Evolutionary conservation across 2,113 vertebrate genomes (phyloP).

Genomic region (Arizona elegans): DNA sequence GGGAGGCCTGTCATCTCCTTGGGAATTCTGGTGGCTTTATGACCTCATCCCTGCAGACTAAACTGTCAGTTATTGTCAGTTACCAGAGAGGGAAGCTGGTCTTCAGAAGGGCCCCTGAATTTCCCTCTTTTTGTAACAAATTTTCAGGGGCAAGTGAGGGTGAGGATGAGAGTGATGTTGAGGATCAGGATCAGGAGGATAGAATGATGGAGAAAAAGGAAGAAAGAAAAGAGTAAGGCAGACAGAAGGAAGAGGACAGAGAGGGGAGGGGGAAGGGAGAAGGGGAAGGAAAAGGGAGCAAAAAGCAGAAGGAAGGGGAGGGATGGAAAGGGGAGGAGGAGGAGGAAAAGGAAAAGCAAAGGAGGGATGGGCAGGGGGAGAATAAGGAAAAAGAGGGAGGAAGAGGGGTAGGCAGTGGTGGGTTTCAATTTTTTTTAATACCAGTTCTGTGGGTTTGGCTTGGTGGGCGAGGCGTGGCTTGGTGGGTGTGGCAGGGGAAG

Average conservation of each 20-base stretch:
- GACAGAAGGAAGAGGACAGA: neutral
- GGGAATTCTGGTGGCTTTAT: neutral
- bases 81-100: neutral
- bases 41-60: neutral
- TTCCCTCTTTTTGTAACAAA: neutral
- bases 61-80: neutral
- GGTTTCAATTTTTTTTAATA: too few relatives aligned
- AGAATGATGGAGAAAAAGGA: neutral
- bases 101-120: neutral
- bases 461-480: too few relatives aligned
- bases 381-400: too few relatives aligned
- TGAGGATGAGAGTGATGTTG: neutral
- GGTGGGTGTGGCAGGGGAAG: too few relatives aligned
- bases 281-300: neutral
- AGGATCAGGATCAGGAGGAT: neutral
- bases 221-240: neutral
- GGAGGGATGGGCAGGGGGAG: neutral
- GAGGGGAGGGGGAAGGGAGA: neutral
- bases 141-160: neutral
- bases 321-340: too few relatives aligned
- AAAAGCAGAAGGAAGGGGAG: too few relatives aligned
- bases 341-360: neutral
- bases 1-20: neutral
- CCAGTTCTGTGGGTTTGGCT: too few relatives aligned
- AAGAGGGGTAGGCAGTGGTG: neutral